phyloP scores from a whole-genome alignment of 2,888 invertebrate genomes.

The Thyatira batis region DNA sequence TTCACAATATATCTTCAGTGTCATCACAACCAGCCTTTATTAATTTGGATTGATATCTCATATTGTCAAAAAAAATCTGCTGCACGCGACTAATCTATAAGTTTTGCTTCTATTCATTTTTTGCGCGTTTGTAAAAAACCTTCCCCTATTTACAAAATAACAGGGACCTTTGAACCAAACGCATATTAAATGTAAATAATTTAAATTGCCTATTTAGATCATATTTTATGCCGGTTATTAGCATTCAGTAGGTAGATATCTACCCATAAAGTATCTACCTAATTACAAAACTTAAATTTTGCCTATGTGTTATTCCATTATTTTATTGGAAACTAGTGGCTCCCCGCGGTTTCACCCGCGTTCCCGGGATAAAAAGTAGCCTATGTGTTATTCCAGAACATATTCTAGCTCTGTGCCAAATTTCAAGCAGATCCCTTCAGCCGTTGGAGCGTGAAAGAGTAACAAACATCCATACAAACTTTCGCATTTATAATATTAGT shows the following conservation, averaged over 20 bases:
- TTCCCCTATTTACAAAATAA: conserved; percentile 76
- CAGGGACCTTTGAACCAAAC: conserved; percentile 79
- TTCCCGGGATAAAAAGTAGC: too few species aligned
- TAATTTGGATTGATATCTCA: conserved; percentile 21
- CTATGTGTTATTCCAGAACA: too few species aligned
- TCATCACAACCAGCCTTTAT: conserved; percentile 23
- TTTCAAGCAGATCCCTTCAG: too few species aligned
- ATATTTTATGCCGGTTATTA: conserved; percentile 35
- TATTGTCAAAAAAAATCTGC: conserved; percentile 9
- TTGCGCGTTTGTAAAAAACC: conserved; percentile 55
- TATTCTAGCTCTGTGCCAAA: too few species aligned
- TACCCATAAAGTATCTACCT: too few species aligned
- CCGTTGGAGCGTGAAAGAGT: too few species aligned
- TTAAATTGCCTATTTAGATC: conserved; percentile 62
- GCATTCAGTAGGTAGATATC: conserved; percentile 1
- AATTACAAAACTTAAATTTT: too few species aligned
- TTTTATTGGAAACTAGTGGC: too few species aligned
- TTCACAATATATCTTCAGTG: background rate
- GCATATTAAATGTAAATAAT: conserved; percentile 82
- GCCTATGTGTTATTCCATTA: too few species aligned
- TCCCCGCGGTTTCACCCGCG: too few species aligned
- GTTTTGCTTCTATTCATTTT: conserved; percentile 47
- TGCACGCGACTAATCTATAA: conserved; percentile 59
- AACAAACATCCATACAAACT: too few species aligned
- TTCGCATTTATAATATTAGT: too few species aligned